Evolutionary conservation across 2,113 vertebrate genomes (phyloP).

Genomic region (Chrysemys picta): DNA sequence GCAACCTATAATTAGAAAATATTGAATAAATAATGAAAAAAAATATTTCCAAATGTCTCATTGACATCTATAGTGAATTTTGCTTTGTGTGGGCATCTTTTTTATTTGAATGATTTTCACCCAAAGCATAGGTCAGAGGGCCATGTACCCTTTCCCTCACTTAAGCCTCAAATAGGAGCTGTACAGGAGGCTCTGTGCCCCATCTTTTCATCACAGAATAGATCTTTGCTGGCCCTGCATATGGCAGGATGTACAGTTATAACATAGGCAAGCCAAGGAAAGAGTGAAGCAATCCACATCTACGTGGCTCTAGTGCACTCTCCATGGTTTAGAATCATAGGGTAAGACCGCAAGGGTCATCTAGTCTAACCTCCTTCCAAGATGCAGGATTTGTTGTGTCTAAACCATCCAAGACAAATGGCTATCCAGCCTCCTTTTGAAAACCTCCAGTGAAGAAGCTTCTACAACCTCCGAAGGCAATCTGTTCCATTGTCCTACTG

Average conservation of each 20-base stretch:
- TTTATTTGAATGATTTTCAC: background rate
- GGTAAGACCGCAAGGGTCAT: no score
- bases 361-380: no score
- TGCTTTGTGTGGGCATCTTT: background rate
- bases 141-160: background rate
- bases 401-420: no score
- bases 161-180: background rate
- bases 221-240: rapidly evolving
- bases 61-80: slow-evolving; percentile 20
- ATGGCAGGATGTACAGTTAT: background rate
- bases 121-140: background rate
- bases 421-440: no score
- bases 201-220: background rate
- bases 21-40: background rate
- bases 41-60: slow-evolving; percentile 25
- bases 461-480: no score
- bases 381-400: no score
- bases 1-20: slow-evolving; percentile 1
- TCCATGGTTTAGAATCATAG: no score
- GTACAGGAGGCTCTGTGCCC: background rate
- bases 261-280: background rate
- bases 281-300: background rate
- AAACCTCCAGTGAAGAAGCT: no score
- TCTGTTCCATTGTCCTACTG: no score
- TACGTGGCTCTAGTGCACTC: background rate